Conservation (phyloP, 64 coral and sea anemone species). For the Pocillopora verrucosa region DNA sequence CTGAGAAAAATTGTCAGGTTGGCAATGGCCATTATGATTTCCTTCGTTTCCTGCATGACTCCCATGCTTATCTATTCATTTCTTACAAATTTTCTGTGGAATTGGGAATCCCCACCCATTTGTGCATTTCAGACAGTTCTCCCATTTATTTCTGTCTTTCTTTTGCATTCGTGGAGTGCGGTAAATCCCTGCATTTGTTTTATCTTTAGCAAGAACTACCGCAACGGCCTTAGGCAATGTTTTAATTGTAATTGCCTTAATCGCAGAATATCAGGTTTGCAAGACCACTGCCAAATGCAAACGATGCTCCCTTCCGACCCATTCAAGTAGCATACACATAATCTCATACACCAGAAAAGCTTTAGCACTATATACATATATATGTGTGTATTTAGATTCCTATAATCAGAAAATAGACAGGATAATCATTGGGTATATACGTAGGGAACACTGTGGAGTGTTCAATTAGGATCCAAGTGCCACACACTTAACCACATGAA, state of each 20-base stretch:
- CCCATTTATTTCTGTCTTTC: neutral
- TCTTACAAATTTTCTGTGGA: neutral
- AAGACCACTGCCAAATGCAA: no score
- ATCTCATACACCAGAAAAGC: no score
- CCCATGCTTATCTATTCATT: neutral
- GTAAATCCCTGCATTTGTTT: slow-evolving; percentile 33
- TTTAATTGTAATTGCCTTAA: neutral
- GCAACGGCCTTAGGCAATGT: slow-evolving; percentile 5
- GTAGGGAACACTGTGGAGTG: no score
- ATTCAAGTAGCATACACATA: no score
- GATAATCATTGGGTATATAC: no score
- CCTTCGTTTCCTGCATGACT: neutral
- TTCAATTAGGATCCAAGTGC: no score
- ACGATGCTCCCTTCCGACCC: no score
- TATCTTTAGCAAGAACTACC: slow-evolving; percentile 18
- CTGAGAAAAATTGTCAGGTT: neutral
- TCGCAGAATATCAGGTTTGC: neutral
- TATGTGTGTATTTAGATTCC: no score
- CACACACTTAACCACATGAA: no score
- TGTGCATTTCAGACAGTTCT: neutral
- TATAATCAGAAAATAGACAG: no score
- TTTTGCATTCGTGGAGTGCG: slow-evolving; percentile 9
- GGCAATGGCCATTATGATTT: slow-evolving; percentile 2
- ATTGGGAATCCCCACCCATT: neutral
- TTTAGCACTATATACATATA: no score